Conservation (phyloP, 2,888 invertebrate species). For the Reticulitermes lucifugus region DNA sequence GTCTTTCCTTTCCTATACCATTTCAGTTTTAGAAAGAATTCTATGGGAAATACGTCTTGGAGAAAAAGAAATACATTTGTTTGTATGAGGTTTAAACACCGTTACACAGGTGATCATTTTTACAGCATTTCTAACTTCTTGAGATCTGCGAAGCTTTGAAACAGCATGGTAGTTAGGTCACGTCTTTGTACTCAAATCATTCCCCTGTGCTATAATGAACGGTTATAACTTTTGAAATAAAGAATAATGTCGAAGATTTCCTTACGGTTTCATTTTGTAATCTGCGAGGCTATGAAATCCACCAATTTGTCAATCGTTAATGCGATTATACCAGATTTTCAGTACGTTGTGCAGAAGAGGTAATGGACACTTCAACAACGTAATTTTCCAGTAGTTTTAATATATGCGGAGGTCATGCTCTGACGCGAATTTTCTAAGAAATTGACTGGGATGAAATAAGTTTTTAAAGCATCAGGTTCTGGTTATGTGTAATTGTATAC, state of each 20-base stretch:
- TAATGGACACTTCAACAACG: background rate
- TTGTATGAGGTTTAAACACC: background rate
- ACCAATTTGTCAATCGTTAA: too few species aligned
- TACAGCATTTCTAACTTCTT: background rate
- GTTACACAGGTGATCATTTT: slow-evolving; percentile 5
- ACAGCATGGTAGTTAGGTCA: background rate
- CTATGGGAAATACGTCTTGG: background rate
- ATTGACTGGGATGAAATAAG: background rate
- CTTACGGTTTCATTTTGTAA: background rate
- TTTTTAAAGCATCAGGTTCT: too few species aligned
- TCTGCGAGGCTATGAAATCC: background rate
- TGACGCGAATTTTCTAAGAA: background rate
- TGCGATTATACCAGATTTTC: background rate
- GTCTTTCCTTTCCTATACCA: background rate
- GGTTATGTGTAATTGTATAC: too few species aligned
- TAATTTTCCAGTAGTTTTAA: background rate
- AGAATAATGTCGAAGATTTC: background rate
- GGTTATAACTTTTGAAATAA: background rate
- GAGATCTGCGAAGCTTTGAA: background rate
- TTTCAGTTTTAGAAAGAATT: background rate
- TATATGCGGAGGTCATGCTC: background rate
- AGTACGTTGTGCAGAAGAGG: background rate
- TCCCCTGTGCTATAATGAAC: background rate
- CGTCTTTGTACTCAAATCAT: background rate
- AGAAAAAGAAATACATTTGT: background rate